Evolutionary conservation across 2,888 invertebrate genomes (phyloP).

Genomic region (Petrolisthes manimaculis): DNA sequence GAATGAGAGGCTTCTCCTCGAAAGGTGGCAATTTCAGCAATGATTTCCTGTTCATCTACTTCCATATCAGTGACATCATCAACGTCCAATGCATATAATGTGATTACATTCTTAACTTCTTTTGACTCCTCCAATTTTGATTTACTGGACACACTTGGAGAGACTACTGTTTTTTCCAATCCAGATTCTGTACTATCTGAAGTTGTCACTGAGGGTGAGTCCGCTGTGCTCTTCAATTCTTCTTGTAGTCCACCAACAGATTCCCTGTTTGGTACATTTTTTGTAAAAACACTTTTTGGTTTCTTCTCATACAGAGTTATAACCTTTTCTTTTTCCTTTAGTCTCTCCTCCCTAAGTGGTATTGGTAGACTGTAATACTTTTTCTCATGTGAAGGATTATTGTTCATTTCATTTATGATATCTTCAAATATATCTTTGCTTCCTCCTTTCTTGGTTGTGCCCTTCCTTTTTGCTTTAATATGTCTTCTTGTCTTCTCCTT

Average conservation of each 20-base stretch:
- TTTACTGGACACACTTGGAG: background rate
- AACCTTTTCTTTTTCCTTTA: too few species aligned
- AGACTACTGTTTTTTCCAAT: background rate
- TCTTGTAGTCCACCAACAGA: background rate
- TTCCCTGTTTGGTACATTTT: background rate
- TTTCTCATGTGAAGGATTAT: background rate
- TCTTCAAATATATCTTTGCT: background rate
- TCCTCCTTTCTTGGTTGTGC: background rate
- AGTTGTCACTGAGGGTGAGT: too few species aligned
- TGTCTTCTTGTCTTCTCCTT: background rate
- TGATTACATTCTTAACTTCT: background rate
- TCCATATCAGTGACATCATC: constrained; percentile 43
- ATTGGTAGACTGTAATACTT: background rate
- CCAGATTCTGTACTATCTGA: too few species aligned
- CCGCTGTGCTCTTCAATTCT: background rate
- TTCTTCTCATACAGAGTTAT: background rate
- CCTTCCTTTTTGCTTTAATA: background rate
- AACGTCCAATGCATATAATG: background rate
- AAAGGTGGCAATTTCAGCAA: constrained; percentile 42
- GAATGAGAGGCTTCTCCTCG: constrained; percentile 29
- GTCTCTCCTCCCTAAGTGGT: background rate
- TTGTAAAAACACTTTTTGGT: too few species aligned
- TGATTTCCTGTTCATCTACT: constrained; percentile 42
- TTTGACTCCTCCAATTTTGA: background rate
- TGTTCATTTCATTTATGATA: background rate